Base-by-base conservation (phyloP, 1,140 invertebrate genomes). In the Neodiprion virginianus region DNA sequence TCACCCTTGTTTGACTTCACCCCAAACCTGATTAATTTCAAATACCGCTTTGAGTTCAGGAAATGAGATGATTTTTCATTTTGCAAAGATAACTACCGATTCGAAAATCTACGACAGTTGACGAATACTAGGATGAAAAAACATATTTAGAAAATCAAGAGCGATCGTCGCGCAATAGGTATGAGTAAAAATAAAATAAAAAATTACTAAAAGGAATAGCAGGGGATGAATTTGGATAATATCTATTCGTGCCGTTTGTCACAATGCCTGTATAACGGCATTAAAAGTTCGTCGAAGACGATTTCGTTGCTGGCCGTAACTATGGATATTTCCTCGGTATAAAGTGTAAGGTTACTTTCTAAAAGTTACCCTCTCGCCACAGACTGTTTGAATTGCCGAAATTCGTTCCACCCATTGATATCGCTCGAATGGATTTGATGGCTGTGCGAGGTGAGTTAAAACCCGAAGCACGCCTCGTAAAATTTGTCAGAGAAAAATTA, bases 401-500 rank as follows among this genome's bases (percentile, higher is more conserved):
- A 61, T 61, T 11, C 53, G 53, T 61, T n/a, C 53, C 11, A 8
- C n/a, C 53, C 53, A 61, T 61, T 61, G 53, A 61, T 61, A 61
- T 61, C 53, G 53, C 11, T 61, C 11, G n/a, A n/a, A 61, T 61
- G 11, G 53, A 61, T 61, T 61, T 61, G 28, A 40, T 40, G 28
- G 28, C 28, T 40, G 28, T 40, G 53, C 53, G 53, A 61, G 53
- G 53, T 61, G 53, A 61, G 53, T 69, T 47, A 69, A 69, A 69
- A 47, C 9, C 10, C 67, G 23, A 50, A 21, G 14, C 70, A 48
- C 70, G 70, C 48, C 70, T 71, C 70, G 70, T 71, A 48, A 71
- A 71, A 71, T 71, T 71, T 71, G 23, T 21, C n/a, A 48, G 70
- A 48, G 48, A 71, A 48, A 48, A 71, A 71, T 71, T 71, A 28